Base-by-base conservation (phyloP, 2,888 invertebrate genomes). In the Tetanocera ferruginea region DNA sequence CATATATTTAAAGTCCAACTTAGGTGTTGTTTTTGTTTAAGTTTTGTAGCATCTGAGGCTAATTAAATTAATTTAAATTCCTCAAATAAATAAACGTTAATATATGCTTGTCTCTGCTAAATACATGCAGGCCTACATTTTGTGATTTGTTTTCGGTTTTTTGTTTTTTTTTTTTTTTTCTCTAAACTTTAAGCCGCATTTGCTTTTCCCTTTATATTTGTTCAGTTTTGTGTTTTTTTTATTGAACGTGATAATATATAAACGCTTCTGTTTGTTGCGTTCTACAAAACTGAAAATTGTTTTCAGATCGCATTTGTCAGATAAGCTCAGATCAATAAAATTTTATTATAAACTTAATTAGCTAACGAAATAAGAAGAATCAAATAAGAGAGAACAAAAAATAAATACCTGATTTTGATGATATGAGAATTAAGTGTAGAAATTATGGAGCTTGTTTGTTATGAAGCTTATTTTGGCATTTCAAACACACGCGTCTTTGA, bases 61-160 rank as follows among this genome's bases (percentile, higher is more conserved):
- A 49, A 51, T 69, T 69, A 51, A 69, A 69, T 69, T 69, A 69
- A 69, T 69, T 51, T 23, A 69, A 69, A 69, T 69, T 69, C 69
- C 51, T 51, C 25, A 67, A 67, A 67, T 67, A 67, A 67, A 67
- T 67, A 67, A 43, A 67, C 5, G 67, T 28, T 49, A 69, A 49
- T 9, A 49, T 69, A 49, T 69, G 49, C 17, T 51, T 25, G 23
- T 49, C 28, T 37, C 64, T 6, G 23, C 55, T 19, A n/a, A 28
- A 60, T 60, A 25, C 9, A 60, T 6, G 25, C 28, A 28, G 55
- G 57, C 57, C 2, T 4, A 28, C 23, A 28, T 25, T n/a, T n/a
- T n/a, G n/a, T 9, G 25, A 11, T 23, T 23, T 25, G 5, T 51
- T 51, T 51, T 3, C 8, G n/a, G 19, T 55, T 55, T 55, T 55